Evolutionary conservation across 1,140 invertebrate genomes (phyloP).

Genomic region (Pseudomyrmex concolor): DNA sequence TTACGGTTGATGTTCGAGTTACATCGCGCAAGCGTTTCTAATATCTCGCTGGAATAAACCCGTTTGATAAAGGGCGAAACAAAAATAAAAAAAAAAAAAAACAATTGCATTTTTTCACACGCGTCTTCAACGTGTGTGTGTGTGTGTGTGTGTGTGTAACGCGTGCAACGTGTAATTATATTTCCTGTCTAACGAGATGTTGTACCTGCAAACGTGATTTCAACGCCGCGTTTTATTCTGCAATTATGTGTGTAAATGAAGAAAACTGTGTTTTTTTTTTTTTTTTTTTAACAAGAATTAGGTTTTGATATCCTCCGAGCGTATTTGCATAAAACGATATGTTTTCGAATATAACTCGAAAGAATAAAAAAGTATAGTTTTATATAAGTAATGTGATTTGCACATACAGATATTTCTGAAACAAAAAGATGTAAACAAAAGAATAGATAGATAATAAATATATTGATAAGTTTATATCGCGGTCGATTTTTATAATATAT

Average conservation of each 20-base stretch:
- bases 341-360: neutral
- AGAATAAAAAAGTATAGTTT: neutral
- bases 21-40: conserved; percentile 46
- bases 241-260: neutral
- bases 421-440: neutral
- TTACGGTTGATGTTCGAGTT: conserved; percentile 54
- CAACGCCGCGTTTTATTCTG: neutral
- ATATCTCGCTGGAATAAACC: conserved; percentile 29
- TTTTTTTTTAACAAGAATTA: neutral
- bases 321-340: no score
- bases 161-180: conserved; percentile 41
- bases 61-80: conserved; percentile 49
- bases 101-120: conserved; percentile 3
- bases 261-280: no score
- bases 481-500: neutral
- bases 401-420: neutral
- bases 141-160: no score
- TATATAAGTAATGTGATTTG: neutral
- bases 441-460: no score
- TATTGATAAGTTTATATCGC: no score
- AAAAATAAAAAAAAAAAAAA: neutral
- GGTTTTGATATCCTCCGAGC: no score
- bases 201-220: conserved; percentile 26
- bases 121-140: no score
- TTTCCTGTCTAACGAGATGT: conserved; percentile 30